A percentile compares a stretch with the other conserved stretches of the same genome.
phyloP scores from a whole-genome alignment of 2,888 invertebrate species.

The Trichacis sp. region DNA sequence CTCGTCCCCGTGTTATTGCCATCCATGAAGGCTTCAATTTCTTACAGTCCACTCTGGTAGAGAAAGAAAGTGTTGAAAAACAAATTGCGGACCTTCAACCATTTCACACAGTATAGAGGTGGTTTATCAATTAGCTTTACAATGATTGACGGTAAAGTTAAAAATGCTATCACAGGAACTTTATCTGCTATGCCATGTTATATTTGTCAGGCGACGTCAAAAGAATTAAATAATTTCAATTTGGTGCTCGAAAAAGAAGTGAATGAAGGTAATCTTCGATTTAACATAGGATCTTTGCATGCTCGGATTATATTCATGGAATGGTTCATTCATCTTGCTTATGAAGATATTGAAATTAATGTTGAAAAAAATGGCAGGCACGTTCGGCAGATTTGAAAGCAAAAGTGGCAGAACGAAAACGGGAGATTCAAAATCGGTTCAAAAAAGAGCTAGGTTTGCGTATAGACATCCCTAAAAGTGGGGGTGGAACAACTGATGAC shows the following conservation, averaged over 20 bases:
- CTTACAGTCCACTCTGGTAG: constrained; percentile 16
- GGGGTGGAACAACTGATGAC: constrained; percentile 18
- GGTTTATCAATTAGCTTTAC: constrained; percentile 23
- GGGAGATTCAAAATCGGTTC: constrained; percentile 2
- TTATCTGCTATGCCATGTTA: no score
- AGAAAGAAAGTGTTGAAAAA: constrained; percentile 16
- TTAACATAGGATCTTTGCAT: constrained; percentile 4
- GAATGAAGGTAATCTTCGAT: neutral
- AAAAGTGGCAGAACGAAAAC: neutral
- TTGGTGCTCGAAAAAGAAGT: constrained; percentile 11
- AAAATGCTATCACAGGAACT: no score
- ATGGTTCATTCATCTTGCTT: constrained; percentile 5
- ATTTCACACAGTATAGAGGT: constrained; percentile 9
- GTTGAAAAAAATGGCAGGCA: no score
- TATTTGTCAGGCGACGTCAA: no score
- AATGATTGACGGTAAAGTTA: no score
- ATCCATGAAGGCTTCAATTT: constrained; percentile 25
- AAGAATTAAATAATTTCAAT: constrained; percentile 37
- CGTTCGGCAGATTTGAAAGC: neutral
- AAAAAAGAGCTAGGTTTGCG: neutral
- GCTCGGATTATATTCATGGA: constrained; percentile 12
- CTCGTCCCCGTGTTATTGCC: constrained; percentile 18
- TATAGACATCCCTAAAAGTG: neutral
- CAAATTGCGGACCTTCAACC: constrained; percentile 23
- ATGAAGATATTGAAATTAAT: no score